A percentile compares a stretch with the other conserved stretches of the same genome.
These are phyloP conservation scores for Beris chalybata DNA, from an alignment of 2,888 invertebrate genomes.

Conservation along the genomic window DNA sequence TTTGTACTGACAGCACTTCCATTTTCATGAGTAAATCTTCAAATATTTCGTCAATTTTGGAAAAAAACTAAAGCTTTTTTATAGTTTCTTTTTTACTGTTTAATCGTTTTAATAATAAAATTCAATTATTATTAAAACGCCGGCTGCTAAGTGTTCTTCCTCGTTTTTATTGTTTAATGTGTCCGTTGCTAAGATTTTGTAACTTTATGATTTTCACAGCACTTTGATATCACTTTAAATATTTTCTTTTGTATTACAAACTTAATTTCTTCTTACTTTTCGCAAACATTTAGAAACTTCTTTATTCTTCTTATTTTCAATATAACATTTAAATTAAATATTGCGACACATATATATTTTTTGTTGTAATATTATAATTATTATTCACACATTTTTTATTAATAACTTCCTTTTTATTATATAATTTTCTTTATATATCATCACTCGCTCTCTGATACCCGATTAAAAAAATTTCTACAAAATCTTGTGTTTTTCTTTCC, in stretches of 20 bases:
- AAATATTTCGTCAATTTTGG: slow-evolving; percentile 51
- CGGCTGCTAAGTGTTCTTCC: not conserved
- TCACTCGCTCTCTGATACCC: slow-evolving; percentile 24
- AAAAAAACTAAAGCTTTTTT: not conserved
- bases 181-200: not conserved
- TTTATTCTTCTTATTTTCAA: not conserved
- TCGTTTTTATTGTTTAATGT: slow-evolving; percentile 1
- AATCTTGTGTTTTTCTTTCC: not conserved
- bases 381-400: slow-evolving; percentile 2
- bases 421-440: not conserved
- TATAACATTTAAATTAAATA: slow-evolving; percentile 12
- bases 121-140: slow-evolving; percentile 5
- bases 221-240: slow-evolving; percentile 42
- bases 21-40: slow-evolving; percentile 61
- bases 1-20: slow-evolving; percentile 80
- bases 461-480: slow-evolving; percentile 1
- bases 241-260: not conserved
- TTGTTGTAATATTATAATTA: slow-evolving; percentile 8
- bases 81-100: not conserved
- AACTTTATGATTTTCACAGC: slow-evolving; percentile 41
- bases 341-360: slow-evolving; percentile 8
- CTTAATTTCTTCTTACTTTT: slow-evolving; percentile 8
- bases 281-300: slow-evolving; percentile 10
- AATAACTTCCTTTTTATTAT: not conserved
- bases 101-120: slow-evolving; percentile 3